Evolutionary conservation across 2,888 invertebrate species (phyloP).

Genomic region (Trichogramma dendrolimi): DNA sequence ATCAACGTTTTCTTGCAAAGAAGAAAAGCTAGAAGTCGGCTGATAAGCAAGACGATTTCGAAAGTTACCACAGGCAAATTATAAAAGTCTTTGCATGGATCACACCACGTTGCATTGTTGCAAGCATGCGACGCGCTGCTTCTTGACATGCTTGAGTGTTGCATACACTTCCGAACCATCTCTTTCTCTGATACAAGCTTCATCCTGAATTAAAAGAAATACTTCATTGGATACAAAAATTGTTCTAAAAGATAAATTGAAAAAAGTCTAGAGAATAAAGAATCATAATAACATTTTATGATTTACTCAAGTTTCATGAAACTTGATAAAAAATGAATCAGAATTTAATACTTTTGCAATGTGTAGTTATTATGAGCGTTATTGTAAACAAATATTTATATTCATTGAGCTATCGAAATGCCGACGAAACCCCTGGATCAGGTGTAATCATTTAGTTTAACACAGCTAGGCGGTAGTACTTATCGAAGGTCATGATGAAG

Average conservation of each 20-base stretch:
- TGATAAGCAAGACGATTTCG: slow-evolving; percentile 42
- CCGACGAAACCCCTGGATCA: too few relatives aligned
- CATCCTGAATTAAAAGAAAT: slow-evolving; percentile 42
- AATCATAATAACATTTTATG: too few relatives aligned
- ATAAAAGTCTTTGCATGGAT: slow-evolving; percentile 54
- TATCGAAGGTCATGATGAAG: slow-evolving; percentile 22
- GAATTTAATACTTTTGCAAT: too few relatives aligned
- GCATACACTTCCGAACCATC: slow-evolving; percentile 45
- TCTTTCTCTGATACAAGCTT: slow-evolving; percentile 47
- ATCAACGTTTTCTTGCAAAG: slow-evolving; percentile 49
- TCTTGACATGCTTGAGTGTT: slow-evolving; percentile 46
- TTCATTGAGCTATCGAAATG: too few relatives aligned
- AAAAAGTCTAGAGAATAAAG: background rate
- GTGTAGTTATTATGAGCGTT: too few relatives aligned
- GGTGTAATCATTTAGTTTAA: too few relatives aligned
- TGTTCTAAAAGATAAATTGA: slow-evolving; percentile 1
- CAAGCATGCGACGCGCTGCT: slow-evolving; percentile 46
- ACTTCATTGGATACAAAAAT: background rate
- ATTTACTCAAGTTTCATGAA: too few relatives aligned
- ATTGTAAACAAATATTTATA: too few relatives aligned
- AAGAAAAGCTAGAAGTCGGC: slow-evolving; percentile 47
- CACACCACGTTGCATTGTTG: slow-evolving; percentile 49
- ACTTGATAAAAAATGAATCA: too few relatives aligned
- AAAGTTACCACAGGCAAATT: slow-evolving; percentile 52
- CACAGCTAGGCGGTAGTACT: too few relatives aligned